Conservation (phyloP, 1,140 invertebrate species). For the Bombus pascuorum region DNA sequence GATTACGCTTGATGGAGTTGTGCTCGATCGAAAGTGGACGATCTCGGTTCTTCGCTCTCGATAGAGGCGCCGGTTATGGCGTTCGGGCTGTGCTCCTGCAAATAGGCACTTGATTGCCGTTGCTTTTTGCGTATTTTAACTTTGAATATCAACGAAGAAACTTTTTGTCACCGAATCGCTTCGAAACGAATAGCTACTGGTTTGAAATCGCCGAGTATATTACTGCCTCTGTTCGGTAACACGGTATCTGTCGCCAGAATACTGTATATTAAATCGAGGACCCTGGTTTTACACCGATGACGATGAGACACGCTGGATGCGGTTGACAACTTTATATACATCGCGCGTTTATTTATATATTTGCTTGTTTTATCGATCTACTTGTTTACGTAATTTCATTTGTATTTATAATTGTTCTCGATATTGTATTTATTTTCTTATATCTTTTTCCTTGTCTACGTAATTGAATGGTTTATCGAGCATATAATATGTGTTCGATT, state of each 20-base stretch:
- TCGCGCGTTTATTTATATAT: too few relatives aligned
- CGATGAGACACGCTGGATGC: not conserved
- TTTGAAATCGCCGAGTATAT: not conserved
- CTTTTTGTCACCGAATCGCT: not conserved
- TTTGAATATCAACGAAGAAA: not conserved
- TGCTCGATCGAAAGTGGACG: conserved; percentile 16
- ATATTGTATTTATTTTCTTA: too few relatives aligned
- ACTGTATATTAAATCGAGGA: not conserved
- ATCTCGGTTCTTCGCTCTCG: not conserved
- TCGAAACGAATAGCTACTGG: not conserved
- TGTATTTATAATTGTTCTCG: too few relatives aligned
- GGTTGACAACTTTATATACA: not conserved
- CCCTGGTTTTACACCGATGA: not conserved
- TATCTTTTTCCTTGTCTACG: too few relatives aligned
- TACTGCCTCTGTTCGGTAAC: not conserved
- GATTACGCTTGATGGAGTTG: conserved; percentile 47
- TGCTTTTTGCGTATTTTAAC: not conserved
- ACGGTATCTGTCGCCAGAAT: not conserved
- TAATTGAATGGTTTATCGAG: too few relatives aligned
- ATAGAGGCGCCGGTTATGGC: conserved; percentile 38
- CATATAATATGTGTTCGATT: too few relatives aligned
- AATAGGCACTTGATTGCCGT: not conserved
- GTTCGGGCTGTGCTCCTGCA: conserved; percentile 3
- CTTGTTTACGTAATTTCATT: too few relatives aligned
- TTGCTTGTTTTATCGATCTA: too few relatives aligned